Evolutionary conservation across 2,797 vertebrate genomes (phyloP).

Genomic region (Sebastes miniatus): DNA sequence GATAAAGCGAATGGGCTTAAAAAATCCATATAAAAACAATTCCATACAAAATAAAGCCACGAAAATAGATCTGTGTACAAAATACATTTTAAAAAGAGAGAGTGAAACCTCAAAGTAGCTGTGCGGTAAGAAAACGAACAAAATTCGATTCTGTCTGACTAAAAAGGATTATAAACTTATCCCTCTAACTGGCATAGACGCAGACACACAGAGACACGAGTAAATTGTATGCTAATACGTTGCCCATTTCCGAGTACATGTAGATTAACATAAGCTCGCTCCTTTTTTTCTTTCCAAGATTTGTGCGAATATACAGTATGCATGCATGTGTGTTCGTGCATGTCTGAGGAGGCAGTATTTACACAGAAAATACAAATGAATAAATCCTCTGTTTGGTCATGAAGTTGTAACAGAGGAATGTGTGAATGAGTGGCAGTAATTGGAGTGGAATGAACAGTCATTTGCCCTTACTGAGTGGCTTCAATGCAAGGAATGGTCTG

Average conservation of each 20-base stretch:
- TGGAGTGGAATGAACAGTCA: slow-evolving; percentile 14
- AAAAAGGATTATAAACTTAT: slow-evolving; percentile 46
- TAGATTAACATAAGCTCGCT: slow-evolving; percentile 38
- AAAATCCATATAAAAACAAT: slow-evolving; percentile 60
- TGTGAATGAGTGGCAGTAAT: slow-evolving; percentile 46
- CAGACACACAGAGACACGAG: slow-evolving; percentile 27
- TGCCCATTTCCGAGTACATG: slow-evolving; percentile 23
- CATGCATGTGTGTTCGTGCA: neutral
- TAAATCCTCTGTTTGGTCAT: slow-evolving; percentile 32
- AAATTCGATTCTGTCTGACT: slow-evolving; percentile 28
- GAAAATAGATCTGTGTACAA: slow-evolving; percentile 81
- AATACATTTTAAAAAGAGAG: slow-evolving; percentile 66
- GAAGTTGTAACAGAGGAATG: slow-evolving; percentile 46
- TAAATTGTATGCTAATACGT: slow-evolving; percentile 10
- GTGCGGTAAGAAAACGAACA: slow-evolving; percentile 44
- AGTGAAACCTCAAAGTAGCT: slow-evolving; percentile 45
- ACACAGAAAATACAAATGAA: slow-evolving; percentile 45
- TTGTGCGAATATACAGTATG: neutral
- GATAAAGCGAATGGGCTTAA: slow-evolving; percentile 16
- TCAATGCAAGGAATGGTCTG: slow-evolving; percentile 44
- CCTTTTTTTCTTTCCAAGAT: slow-evolving; percentile 20
- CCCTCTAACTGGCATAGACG: slow-evolving; percentile 58
- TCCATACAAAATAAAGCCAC: slow-evolving; percentile 70
- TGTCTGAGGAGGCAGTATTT: slow-evolving; percentile 27
- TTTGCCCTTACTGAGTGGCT: slow-evolving; percentile 4